A percentile compares a stretch with the other conserved stretches of the same genome.
Conservation (phyloP, 2,888 invertebrate species). For the Anoncus sp. region DNA sequence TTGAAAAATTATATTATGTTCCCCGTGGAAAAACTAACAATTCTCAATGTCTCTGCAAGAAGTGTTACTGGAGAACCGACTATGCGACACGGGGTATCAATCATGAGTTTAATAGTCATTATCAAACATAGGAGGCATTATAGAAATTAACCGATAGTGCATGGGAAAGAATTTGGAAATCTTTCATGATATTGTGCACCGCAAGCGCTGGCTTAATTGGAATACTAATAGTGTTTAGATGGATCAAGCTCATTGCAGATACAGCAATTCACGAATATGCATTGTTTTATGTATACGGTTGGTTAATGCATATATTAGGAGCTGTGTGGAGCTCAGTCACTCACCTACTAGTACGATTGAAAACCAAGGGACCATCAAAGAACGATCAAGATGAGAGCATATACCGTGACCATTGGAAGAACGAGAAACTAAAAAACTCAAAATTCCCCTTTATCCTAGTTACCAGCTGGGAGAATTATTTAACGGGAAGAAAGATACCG, state of each 20-base stretch:
- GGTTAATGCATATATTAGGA: constrained; percentile 36
- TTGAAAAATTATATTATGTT: too few species aligned
- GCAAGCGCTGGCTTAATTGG: constrained; percentile 46
- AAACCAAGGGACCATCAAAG: neutral
- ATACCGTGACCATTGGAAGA: neutral
- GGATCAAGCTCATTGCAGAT: constrained; percentile 37
- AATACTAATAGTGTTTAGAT: constrained; percentile 22
- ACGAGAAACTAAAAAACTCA: neutral
- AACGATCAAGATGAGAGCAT: neutral
- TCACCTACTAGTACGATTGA: constrained; percentile 27
- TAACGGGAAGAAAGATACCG: neutral
- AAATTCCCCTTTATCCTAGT: constrained; percentile 11
- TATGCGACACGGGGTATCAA: too few species aligned
- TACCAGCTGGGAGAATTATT: neutral
- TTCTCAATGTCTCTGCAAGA: too few species aligned
- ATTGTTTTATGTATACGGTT: constrained; percentile 45
- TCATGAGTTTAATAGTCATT: constrained; percentile 24
- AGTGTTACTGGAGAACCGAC: too few species aligned
- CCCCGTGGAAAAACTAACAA: too few species aligned
- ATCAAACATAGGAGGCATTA: constrained; percentile 27
- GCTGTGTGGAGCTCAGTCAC: constrained; percentile 47
- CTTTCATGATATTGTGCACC: constrained; percentile 41
- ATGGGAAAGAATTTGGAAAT: constrained; percentile 19
- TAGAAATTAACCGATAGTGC: constrained; percentile 6
- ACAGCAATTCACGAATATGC: constrained; percentile 45